Conservation (phyloP, 2,797 vertebrate species). For the Balearica regulorum region DNA sequence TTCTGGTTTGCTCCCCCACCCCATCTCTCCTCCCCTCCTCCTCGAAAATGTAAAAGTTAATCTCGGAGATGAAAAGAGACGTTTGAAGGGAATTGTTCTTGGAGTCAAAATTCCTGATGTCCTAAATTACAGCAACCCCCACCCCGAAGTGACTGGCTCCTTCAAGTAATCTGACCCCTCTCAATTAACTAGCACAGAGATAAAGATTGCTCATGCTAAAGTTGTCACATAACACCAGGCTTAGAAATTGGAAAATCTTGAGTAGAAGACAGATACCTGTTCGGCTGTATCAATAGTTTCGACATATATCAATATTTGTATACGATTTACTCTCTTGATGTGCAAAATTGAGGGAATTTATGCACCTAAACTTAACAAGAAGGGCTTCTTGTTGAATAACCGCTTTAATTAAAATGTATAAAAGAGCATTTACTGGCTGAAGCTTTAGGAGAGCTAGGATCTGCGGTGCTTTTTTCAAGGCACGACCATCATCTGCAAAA, state of each 20-base stretch:
- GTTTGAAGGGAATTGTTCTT: slow-evolving; percentile 25
- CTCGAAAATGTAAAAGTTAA: not conserved
- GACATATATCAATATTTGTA: not conserved
- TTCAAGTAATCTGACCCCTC: slow-evolving; percentile 30
- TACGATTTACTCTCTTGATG: not conserved
- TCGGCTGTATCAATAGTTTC: not conserved
- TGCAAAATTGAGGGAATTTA: not conserved
- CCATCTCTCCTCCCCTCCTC: not conserved
- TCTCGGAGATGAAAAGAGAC: not conserved
- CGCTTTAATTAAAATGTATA: not conserved
- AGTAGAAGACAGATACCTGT: not conserved
- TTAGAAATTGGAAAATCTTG: not conserved
- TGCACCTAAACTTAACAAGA: not conserved
- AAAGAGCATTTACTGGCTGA: not conserved
- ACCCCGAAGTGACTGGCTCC: not conserved
- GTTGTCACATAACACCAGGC: slow-evolving; percentile 46
- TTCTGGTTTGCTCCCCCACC: not conserved
- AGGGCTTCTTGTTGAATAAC: not conserved
- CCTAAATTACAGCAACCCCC: slow-evolving; percentile 39
- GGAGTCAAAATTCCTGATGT: slow-evolving; percentile 45
- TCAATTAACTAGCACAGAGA: slow-evolving; percentile 45
- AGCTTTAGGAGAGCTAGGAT: not conserved
- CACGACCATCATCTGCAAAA: not conserved
- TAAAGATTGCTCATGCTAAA: slow-evolving; percentile 58
- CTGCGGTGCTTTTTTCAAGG: not conserved